Conservation (phyloP, 2,797 vertebrate species). For the Setipinna tenuifilis region DNA sequence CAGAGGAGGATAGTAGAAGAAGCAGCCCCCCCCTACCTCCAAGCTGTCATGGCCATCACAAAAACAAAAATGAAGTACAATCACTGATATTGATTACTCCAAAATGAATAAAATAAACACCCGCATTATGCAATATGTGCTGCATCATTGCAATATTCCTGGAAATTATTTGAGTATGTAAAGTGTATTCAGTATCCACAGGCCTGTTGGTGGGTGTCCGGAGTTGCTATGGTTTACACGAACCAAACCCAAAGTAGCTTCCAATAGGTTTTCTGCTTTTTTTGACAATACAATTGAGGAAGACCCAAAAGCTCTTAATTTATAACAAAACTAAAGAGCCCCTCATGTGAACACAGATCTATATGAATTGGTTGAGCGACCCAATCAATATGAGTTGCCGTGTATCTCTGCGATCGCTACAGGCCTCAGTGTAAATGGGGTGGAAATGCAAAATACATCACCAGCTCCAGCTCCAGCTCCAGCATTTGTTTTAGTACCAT, state of each 20-base stretch:
- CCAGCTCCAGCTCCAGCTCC: too few relatives aligned
- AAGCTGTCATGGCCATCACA: too few relatives aligned
- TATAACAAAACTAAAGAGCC: neutral
- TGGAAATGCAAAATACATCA: neutral
- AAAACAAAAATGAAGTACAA: neutral
- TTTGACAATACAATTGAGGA: neutral
- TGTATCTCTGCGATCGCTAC: neutral
- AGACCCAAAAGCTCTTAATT: neutral
- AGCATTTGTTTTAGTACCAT: neutral
- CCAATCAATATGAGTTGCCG: neutral
- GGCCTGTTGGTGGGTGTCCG: too few relatives aligned
- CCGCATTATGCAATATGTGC: too few relatives aligned
- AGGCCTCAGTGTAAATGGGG: conserved; percentile 13
- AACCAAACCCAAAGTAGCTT: neutral
- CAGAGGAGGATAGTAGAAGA: too few relatives aligned
- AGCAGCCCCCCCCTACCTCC: too few relatives aligned
- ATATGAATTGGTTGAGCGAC: conserved; percentile 5
- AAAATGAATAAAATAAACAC: too few relatives aligned
- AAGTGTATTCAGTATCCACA: too few relatives aligned
- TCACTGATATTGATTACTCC: too few relatives aligned
- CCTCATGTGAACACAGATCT: neutral
- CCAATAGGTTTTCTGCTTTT: neutral
- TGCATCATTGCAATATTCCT: too few relatives aligned
- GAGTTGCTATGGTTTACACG: too few relatives aligned
- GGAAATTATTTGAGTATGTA: too few relatives aligned